Percentiles rank a stretch among this genome's conserved stretches.
These are phyloP conservation scores for Zosterops pallidus DNA, from an alignment of 2,113 vertebrate species.

Conservation along the genomic window DNA sequence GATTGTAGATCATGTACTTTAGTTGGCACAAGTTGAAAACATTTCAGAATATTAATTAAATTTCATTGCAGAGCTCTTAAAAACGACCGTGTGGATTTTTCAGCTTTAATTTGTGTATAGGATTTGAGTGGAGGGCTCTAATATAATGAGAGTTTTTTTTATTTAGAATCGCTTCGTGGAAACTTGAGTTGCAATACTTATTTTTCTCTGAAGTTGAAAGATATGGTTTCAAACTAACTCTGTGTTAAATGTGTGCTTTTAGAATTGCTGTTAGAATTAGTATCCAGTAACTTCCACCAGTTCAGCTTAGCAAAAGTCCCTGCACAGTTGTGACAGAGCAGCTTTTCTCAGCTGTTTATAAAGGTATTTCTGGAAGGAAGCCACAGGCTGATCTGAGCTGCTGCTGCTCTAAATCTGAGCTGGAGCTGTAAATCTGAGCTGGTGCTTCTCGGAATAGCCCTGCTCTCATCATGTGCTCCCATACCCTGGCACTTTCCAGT, in stretches of 20 bases:
- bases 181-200: background rate
- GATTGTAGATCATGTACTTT: background rate
- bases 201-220: background rate
- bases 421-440: background rate
- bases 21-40: background rate
- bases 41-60: background rate
- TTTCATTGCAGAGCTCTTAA: background rate
- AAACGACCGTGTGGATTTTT: background rate
- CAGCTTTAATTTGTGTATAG: background rate
- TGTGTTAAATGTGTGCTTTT: background rate
- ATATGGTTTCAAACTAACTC: background rate
- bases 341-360: background rate
- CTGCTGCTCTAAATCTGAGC: background rate
- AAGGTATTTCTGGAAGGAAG: background rate
- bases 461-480: background rate
- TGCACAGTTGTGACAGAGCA: background rate
- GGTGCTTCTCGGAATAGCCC: background rate
- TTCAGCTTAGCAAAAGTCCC: background rate
- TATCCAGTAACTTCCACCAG: background rate
- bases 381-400: too few species aligned
- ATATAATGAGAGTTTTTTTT: background rate
- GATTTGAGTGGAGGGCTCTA: background rate
- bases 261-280: background rate
- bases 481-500: constrained; percentile 24
- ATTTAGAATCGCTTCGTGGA: background rate